These are phyloP conservation scores for Eustalomyia histrio DNA, from an alignment of 2,888 invertebrate species.

Conservation along the genomic window DNA sequence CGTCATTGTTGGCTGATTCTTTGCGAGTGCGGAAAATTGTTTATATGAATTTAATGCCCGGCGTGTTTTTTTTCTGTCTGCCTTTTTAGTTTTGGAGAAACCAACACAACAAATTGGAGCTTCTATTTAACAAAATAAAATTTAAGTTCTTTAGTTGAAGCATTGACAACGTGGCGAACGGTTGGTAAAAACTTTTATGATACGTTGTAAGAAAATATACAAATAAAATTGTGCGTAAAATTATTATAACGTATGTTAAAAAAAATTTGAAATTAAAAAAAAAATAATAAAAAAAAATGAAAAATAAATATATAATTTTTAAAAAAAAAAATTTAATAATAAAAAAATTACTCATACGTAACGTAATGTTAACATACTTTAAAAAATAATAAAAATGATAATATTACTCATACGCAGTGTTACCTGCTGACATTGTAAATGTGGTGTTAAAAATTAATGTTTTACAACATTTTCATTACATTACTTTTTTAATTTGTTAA, in stretches of 20 bases:
- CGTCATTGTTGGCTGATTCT: conserved; percentile 48
- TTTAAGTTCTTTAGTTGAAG: conserved; percentile 71
- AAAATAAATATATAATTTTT: background rate
- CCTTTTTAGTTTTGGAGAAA: conserved; percentile 71
- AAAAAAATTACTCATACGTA: conserved; percentile 38
- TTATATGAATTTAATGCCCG: conserved; percentile 44
- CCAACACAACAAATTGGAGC: conserved; percentile 37
- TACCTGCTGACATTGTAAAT: background rate
- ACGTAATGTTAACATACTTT: background rate
- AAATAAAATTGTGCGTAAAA: conserved; percentile 17
- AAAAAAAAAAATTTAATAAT: background rate
- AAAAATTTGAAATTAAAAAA: background rate
- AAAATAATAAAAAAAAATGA: background rate
- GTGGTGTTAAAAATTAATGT: background rate
- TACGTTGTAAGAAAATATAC: background rate
- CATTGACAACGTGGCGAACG: conserved; percentile 73
- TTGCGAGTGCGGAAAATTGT: conserved; percentile 51
- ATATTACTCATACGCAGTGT: conserved; percentile 40
- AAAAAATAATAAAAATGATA: conserved; percentile 9
- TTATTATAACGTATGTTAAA: background rate
- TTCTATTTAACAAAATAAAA: conserved; percentile 38
- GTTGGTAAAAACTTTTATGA: conserved; percentile 56
- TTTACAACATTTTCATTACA: background rate
- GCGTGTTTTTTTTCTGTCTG: conserved; percentile 49
- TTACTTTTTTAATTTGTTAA: conserved; percentile 39